Base-by-base conservation (phyloP, 2,888 invertebrate species). In the Epirrita christyi region DNA sequence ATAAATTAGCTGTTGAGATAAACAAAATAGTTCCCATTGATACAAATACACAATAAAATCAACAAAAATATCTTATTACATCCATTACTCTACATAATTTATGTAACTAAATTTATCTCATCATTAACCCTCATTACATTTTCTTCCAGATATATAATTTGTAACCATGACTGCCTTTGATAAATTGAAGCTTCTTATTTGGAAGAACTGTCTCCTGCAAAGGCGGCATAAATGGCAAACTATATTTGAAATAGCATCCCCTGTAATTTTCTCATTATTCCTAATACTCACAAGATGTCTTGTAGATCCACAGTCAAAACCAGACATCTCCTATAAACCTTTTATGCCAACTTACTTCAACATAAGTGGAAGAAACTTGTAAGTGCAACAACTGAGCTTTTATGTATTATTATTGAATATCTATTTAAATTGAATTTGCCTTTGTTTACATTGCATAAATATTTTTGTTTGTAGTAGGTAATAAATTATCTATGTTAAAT, bases 171-270 rank as follows among this genome's bases (percentile, higher is more conserved):
- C 86, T 56, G 75, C 81, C 28, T 93, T 81, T 83, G 85, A 93
- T 61, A 95, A 95, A 81, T 94, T 97, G 76, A 85, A 92, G 61
- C 93, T 97, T 46, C 92, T 97, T 9, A 87, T 96, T 69, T 97
- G 97, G 97, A 97, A 97, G 83, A 97, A 97, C 81, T 95, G 94
- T 90, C 82, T 95, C 9, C 89, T 97, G 8, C 96, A 97, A 88
- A 94, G 93, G 83, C 92, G 96, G 66, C 95, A 95, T 83, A 95
- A 95, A 78, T 83, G 94, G 72, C 95, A 96, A 82, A 95, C 96
- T 5, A 55, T 93, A 6, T 88, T 96, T 65, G 97, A 97, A 87
- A 92, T 97, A 64, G 75, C 94, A 32, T 90, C 95, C 50, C 96
- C 96, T 54, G 94, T 95, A 36, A 77, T 95, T 66, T 95, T 96